Percentiles rank a stretch among this genome's conserved stretches.
Evolutionary conservation across 92 coral and sea anemone species (phyloP).

Genomic region (Bergia sp.): DNA sequence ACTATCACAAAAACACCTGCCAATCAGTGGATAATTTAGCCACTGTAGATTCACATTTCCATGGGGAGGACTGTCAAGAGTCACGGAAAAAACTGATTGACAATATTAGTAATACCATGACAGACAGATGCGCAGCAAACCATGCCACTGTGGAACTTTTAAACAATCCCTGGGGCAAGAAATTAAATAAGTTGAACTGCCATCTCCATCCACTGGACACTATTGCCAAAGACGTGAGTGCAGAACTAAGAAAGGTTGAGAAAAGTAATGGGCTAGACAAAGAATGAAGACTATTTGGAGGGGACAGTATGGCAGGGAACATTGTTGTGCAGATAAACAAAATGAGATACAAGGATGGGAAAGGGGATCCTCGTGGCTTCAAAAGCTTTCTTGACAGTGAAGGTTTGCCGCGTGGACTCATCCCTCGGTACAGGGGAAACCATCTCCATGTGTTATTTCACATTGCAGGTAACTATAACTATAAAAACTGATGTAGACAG

Average conservation of each 20-base stretch:
- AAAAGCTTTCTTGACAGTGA: neutral
- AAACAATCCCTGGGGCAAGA: neutral
- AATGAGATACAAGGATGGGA: neutral
- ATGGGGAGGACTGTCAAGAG: neutral
- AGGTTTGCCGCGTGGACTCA: constrained; percentile 22
- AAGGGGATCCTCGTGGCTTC: constrained; percentile 24
- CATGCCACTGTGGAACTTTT: constrained; percentile 22
- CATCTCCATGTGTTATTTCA: constrained; percentile 10
- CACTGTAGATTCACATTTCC: no score
- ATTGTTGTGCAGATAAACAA: constrained; percentile 9
- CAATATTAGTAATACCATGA: constrained; percentile 1
- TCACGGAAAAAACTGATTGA: neutral
- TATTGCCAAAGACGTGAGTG: neutral
- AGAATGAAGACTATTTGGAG: neutral
- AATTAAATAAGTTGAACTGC: constrained; percentile 16
- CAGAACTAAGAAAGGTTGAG: constrained; percentile 1
- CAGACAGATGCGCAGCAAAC: constrained; percentile 21
- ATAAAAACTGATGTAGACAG: no score
- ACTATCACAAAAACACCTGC: neutral
- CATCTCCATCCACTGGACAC: constrained; percentile 40
- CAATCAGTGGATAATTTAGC: no score
- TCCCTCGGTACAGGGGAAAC: constrained; percentile 34
- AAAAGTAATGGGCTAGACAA: neutral
- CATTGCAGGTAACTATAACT: constrained; percentile 8
- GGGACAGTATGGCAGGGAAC: constrained; percentile 22